Evolutionary conservation across 2,888 invertebrate genomes (phyloP).

Genomic region (Amphimallon solstitiale): DNA sequence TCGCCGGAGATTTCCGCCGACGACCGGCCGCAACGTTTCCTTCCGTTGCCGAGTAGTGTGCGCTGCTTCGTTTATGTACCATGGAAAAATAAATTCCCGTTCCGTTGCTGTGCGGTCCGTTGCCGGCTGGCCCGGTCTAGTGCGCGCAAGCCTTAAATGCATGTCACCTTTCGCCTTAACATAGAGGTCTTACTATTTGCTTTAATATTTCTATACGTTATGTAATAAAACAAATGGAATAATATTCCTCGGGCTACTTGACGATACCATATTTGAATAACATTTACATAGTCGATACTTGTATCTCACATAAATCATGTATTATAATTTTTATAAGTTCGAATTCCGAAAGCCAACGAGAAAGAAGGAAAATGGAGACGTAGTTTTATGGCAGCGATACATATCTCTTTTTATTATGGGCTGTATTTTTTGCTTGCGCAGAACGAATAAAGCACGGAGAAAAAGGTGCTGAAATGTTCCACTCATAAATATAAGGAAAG

Average conservation of each 20-base stretch:
- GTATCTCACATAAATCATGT: constrained; percentile 18
- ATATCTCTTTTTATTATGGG: constrained; percentile 24
- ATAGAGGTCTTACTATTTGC: no score
- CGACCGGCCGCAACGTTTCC: no score
- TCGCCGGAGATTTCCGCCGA: no score
- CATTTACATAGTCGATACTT: constrained; percentile 26
- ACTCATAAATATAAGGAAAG: constrained; percentile 24
- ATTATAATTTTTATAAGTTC: constrained; percentile 28
- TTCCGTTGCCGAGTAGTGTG: no score
- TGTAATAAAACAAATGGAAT: constrained; percentile 10
- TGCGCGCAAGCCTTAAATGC: no score
- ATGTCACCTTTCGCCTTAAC: no score
- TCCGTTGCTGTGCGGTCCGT: no score
- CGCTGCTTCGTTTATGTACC: no score
- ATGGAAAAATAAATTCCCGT: no score
- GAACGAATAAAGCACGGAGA: constrained; percentile 12
- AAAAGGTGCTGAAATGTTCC: constrained; percentile 31
- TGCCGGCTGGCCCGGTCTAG: no score
- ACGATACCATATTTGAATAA: constrained; percentile 1
- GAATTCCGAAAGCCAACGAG: constrained; percentile 1
- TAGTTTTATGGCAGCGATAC: constrained; percentile 17
- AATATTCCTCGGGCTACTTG: not conserved
- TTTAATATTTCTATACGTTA: not conserved
- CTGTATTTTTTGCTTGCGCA: constrained; percentile 15
- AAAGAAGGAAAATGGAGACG: constrained; percentile 7